Evolutionary conservation across 2,113 vertebrate species (phyloP), one percentile per base, ranked within the genome.

Genomic region (Alethe diademata): DNA sequence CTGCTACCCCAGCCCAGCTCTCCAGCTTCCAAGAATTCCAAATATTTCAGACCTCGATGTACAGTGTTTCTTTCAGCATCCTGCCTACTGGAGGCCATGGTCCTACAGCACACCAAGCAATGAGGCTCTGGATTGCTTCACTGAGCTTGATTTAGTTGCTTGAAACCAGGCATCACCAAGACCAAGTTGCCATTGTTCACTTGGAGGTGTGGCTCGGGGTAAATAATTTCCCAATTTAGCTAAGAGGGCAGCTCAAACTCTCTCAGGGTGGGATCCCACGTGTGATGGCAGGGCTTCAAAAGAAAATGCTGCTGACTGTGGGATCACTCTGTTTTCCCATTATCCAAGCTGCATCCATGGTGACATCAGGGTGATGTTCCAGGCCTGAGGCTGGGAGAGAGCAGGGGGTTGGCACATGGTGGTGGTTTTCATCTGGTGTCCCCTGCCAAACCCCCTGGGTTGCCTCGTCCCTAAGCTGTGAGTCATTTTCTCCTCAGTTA

Each of bases 401-500:
- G n/a, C 38, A 65, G 14, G 13, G 57, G 9, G 5, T 36, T 42
- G 35, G 78, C 61, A 86, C 9, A 6, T 14, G 17, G 33, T 33
- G 25, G 31, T 51, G 45, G 29, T 38, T 95, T 83, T 92, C 73
- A 73, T 64, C 35, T 35, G 53, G 31, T 40, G 10, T 56, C 54
- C 43, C 23, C 18, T 6, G 8, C 50, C 6, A 19, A 80, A 65
- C 86, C 76, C 78, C 36, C 33, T 6, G 22, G 71, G 65, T 66
- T 1, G 3, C 79, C 71, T 88, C 6, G 8, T 82, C 91, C 86
- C 69, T 79, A 90, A 93, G 85, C 82, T 11, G 6, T 70, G 79
- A 88, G 85, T 93, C 89, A 78, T 97, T 97, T 97, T 97, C 94
- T 97, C 92, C 97, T 89, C 86, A 56, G 75, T 97, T 97, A 96